Evolutionary conservation across 2,113 vertebrate species (phyloP).

Genomic region (Caloenas nicobarica): DNA sequence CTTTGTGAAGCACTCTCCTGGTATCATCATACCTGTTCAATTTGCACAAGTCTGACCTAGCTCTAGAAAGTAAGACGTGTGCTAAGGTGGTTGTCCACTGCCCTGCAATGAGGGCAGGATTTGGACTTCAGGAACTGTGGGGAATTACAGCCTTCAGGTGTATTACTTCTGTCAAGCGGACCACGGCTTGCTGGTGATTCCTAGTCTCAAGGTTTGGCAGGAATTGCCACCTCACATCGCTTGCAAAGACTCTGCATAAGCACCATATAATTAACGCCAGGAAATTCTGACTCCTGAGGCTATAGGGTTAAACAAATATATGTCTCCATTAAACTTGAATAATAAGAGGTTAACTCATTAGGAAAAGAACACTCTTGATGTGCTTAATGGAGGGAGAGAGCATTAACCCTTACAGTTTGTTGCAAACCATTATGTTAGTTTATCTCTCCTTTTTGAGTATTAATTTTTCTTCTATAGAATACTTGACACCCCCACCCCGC

Average conservation of each 20-base stretch:
- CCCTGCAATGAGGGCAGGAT: background rate
- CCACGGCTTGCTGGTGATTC: background rate
- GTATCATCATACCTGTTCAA: background rate
- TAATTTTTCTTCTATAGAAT: background rate
- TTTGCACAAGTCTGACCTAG: background rate
- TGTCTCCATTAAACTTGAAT: slow-evolving; percentile 64
- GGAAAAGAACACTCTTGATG: slow-evolving; percentile 32
- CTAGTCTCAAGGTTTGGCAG: background rate
- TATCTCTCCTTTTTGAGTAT: background rate
- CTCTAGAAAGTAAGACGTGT: background rate
- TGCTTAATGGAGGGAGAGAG: slow-evolving; percentile 24
- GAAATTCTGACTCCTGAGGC: slow-evolving; percentile 59
- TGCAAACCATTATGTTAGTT: background rate
- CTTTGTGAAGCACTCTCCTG: background rate
- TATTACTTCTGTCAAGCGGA: background rate
- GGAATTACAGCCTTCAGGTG: background rate
- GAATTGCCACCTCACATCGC: background rate
- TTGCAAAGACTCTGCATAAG: background rate
- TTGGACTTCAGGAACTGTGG: background rate
- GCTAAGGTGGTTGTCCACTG: background rate
- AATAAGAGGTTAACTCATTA: slow-evolving; percentile 69
- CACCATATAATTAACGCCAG: slow-evolving; percentile 45
- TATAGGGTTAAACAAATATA: slow-evolving; percentile 62
- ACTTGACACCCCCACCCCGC: background rate
- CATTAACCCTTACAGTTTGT: slow-evolving; percentile 31